phyloP scores from a whole-genome alignment of 2,797 vertebrate species.

The Ciconia nigra region DNA sequence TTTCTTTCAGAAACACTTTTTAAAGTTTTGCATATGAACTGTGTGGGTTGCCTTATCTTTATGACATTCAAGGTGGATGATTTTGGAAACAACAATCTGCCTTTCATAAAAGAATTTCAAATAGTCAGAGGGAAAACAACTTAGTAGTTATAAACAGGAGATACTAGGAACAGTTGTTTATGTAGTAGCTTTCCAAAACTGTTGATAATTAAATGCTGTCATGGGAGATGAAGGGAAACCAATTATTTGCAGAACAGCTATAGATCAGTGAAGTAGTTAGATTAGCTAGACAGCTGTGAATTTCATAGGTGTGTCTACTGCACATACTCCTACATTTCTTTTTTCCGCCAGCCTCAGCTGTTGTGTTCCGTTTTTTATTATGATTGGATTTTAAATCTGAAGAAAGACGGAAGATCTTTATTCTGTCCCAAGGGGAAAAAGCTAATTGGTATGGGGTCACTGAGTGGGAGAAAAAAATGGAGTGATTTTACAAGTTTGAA shows the following conservation, averaged over 20 bases:
- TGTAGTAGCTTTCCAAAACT: conserved; percentile 23
- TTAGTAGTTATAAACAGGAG: not conserved
- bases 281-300: not conserved
- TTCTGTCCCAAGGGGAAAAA: not conserved
- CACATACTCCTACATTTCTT: not conserved
- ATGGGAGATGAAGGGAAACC: conserved; percentile 8
- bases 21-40: not conserved
- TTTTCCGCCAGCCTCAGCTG: not conserved
- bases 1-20: not conserved
- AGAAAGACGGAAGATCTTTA: not conserved
- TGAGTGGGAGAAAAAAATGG: not conserved
- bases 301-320: not conserved
- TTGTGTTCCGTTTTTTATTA: not conserved
- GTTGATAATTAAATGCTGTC: conserved; percentile 26
- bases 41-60: not conserved
- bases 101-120: not conserved
- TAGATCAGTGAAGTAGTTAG: not conserved
- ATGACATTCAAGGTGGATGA: not conserved
- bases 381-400: not conserved
- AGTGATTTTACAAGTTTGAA: not conserved
- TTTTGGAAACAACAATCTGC: not conserved
- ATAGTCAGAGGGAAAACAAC: not conserved
- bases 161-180: not conserved
- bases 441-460: not conserved
- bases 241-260: not conserved